Evolutionary conservation across 2,888 invertebrate genomes (phyloP).

Genomic region (Cryptocephalus primarius): DNA sequence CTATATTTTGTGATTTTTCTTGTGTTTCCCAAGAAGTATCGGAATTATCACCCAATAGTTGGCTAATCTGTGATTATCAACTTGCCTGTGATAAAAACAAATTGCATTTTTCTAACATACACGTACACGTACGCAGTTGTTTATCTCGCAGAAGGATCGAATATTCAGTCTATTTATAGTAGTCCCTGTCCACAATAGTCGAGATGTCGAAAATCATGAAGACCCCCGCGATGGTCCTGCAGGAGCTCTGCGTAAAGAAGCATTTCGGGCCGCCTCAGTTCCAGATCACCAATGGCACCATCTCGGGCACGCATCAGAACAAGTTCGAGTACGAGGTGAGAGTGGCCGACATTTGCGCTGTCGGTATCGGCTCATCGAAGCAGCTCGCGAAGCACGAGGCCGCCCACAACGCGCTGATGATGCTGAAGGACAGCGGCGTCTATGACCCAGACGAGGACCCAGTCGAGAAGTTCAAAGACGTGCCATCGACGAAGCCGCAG

Average conservation of each 20-base stretch:
- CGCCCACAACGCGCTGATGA: conserved; percentile 40
- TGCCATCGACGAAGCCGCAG: conserved; percentile 10
- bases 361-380: conserved; percentile 36
- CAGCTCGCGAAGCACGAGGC: conserved; percentile 52
- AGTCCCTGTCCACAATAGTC: too few species aligned
- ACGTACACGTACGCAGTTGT: too few species aligned
- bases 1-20: too few species aligned
- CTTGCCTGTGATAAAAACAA: too few species aligned
- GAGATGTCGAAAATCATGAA: conserved; percentile 34
- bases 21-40: too few species aligned
- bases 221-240: conserved; percentile 54
- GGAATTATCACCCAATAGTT: too few species aligned
- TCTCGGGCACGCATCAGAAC: conserved; percentile 34
- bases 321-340: conserved; percentile 39
- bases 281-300: conserved; percentile 23
- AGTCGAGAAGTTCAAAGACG: conserved; percentile 20
- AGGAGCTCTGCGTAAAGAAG: conserved; percentile 51
- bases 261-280: conserved; percentile 43
- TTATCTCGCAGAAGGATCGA: too few species aligned
- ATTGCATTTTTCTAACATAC: too few species aligned
- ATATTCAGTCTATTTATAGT: too few species aligned
- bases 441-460: conserved; percentile 25
- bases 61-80: too few species aligned
- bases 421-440: conserved; percentile 32
- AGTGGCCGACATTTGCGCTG: conserved; percentile 30